Evolutionary conservation across 2,888 invertebrate genomes (phyloP).

Genomic region (Auanema freiburgensis): DNA sequence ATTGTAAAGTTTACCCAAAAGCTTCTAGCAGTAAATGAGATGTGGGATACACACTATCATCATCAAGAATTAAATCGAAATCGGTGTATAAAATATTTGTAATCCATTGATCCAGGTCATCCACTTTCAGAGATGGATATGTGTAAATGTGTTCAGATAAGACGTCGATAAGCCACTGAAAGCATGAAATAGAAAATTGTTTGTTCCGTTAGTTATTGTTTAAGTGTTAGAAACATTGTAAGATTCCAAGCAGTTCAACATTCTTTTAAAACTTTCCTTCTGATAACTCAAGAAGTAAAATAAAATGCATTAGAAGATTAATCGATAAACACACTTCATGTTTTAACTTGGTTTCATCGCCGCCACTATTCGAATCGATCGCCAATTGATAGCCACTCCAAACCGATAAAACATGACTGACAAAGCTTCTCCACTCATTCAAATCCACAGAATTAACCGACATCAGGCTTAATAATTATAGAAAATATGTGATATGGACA

Average conservation of each 20-base stretch:
- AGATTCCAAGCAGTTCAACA: background rate
- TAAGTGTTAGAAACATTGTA: background rate
- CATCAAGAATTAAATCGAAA: slow-evolving; percentile 53
- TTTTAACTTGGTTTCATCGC: slow-evolving; percentile 46
- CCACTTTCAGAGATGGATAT: slow-evolving; percentile 42
- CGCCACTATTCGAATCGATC: slow-evolving; percentile 44
- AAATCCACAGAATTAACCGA: background rate
- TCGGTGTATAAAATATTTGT: slow-evolving; percentile 45
- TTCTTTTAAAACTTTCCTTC: background rate
- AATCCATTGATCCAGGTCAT: slow-evolving; percentile 53
- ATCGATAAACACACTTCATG: slow-evolving; percentile 28
- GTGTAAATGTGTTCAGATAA: slow-evolving; percentile 37
- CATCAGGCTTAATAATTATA: too few species aligned
- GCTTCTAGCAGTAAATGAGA: slow-evolving; percentile 42
- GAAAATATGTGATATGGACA: too few species aligned
- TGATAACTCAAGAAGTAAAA: background rate
- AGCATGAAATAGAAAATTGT: background rate
- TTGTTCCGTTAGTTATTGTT: background rate
- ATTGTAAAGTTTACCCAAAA: slow-evolving; percentile 20
- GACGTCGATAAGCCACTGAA: slow-evolving; percentile 50
- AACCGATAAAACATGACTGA: slow-evolving; percentile 27
- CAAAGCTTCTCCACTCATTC: slow-evolving; percentile 24
- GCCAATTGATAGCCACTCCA: slow-evolving; percentile 54
- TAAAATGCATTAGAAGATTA: slow-evolving; percentile 10
- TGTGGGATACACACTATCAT: slow-evolving; percentile 46